Evolutionary conservation across 1,140 invertebrate genomes (phyloP).

Genomic region (Caerostris extrusa): DNA sequence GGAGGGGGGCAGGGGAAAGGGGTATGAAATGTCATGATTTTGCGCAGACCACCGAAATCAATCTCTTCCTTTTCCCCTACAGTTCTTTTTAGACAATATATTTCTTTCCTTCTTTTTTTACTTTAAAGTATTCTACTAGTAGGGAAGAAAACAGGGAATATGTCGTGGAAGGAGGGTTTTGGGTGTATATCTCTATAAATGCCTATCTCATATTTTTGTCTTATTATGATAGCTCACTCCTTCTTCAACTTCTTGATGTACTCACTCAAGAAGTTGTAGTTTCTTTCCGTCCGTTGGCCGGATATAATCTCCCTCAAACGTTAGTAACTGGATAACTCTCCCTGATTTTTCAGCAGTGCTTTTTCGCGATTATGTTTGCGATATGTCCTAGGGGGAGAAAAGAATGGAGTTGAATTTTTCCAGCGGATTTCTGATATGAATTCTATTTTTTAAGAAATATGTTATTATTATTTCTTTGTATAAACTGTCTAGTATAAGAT

Average conservation of each 20-base stretch:
- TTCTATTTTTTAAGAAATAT: too few species aligned
- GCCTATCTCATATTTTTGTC: not conserved
- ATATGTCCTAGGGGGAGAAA: not conserved
- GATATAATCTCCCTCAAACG: constrained; percentile 15
- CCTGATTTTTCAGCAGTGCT: not conserved
- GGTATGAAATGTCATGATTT: constrained; percentile 67
- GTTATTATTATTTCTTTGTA: too few species aligned
- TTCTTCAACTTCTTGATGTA: not conserved
- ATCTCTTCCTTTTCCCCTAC: not conserved
- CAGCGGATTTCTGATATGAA: not conserved
- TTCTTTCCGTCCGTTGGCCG: not conserved
- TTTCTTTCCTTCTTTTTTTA: not conserved
- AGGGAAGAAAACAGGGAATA: not conserved
- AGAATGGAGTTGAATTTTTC: not conserved
- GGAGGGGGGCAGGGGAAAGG: not conserved
- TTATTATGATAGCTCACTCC: not conserved
- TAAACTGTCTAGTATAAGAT: too few species aligned
- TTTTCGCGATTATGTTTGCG: constrained; percentile 6
- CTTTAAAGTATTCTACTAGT: not conserved
- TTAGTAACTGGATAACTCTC: not conserved
- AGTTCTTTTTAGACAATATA: too few species aligned
- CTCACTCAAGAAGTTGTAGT: not conserved
- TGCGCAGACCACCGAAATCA: constrained; percentile 34
- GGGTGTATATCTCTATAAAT: not conserved
- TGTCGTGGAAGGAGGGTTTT: not conserved